Evolutionary conservation across 2,113 vertebrate species (phyloP).

Genomic region (Megalops atlanticus): DNA sequence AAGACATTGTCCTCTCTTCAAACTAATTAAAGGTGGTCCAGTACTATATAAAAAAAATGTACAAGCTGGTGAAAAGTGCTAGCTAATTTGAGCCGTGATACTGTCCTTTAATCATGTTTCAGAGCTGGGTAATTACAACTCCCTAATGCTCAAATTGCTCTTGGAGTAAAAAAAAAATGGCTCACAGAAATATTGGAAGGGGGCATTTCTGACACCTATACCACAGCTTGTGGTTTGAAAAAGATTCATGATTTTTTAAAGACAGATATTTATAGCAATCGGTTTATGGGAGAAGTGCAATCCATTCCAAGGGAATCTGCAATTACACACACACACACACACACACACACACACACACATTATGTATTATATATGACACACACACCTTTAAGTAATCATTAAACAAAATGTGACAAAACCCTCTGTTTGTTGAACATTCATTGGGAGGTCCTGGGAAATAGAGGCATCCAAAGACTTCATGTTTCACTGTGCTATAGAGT

Average conservation of each 20-base stretch:
- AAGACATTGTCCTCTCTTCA: neutral
- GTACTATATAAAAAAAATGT: neutral
- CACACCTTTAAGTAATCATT: too few relatives aligned
- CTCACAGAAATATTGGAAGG: neutral
- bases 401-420: too few relatives aligned
- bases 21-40: constrained; percentile 2
- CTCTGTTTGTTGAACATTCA: too few relatives aligned
- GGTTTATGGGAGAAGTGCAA: neutral
- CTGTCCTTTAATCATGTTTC: neutral
- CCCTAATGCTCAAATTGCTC: neutral
- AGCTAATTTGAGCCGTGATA: constrained; percentile 3
- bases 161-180: neutral
- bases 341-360: too few relatives aligned
- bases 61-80: neutral
- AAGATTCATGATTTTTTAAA: neutral
- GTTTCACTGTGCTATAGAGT: too few relatives aligned
- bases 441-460: too few relatives aligned
- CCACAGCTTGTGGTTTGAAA: neutral
- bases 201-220: neutral
- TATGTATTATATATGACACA: too few relatives aligned
- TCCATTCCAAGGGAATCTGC: too few relatives aligned
- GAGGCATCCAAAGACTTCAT: too few relatives aligned
- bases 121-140: neutral
- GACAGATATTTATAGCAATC: neutral
- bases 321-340: too few relatives aligned